These are phyloP conservation scores for Callorhinus ursinus DNA, from an alignment of 2,113 vertebrate species.

Conservation along the genomic window DNA sequence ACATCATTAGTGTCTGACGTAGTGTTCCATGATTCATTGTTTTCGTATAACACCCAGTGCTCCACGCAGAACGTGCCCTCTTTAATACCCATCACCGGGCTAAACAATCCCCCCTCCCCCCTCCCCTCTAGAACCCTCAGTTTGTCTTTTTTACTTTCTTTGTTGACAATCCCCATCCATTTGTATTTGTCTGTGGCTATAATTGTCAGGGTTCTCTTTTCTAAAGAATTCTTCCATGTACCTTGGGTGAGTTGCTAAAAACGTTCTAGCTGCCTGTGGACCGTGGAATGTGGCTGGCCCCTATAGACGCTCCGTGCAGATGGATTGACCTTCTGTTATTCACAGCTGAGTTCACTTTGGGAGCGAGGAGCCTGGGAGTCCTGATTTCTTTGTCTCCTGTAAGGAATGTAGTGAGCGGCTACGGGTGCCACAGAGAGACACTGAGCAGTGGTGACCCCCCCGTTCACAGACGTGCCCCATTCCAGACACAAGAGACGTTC, in stretches of 20 bases:
- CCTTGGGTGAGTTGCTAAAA: neutral
- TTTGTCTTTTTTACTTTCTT: neutral
- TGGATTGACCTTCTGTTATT: accelerated
- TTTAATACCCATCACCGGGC: too few relatives aligned
- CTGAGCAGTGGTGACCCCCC: neutral
- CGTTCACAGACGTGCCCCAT: accelerated
- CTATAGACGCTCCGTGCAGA: accelerated
- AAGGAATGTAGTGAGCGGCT: accelerated
- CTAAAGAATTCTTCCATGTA: neutral
- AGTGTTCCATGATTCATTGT: too few relatives aligned
- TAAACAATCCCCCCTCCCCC: too few relatives aligned
- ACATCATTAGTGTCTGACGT: too few relatives aligned
- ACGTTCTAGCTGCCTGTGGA: neutral
- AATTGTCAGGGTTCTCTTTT: neutral
- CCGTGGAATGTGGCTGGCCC: accelerated
- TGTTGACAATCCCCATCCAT: neutral
- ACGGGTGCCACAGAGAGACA: accelerated
- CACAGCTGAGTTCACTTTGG: neutral
- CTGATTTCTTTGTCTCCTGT: neutral
- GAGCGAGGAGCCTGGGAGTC: neutral
- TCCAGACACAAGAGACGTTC: neutral
- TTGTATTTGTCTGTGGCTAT: neutral
- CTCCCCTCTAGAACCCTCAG: too few relatives aligned
- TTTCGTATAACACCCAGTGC: too few relatives aligned
- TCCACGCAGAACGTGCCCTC: too few relatives aligned